Evolutionary conservation across 2,113 vertebrate genomes (phyloP), one percentile per base, ranked within the genome.

Genomic region (Brachyhypopomus occidentalis): DNA sequence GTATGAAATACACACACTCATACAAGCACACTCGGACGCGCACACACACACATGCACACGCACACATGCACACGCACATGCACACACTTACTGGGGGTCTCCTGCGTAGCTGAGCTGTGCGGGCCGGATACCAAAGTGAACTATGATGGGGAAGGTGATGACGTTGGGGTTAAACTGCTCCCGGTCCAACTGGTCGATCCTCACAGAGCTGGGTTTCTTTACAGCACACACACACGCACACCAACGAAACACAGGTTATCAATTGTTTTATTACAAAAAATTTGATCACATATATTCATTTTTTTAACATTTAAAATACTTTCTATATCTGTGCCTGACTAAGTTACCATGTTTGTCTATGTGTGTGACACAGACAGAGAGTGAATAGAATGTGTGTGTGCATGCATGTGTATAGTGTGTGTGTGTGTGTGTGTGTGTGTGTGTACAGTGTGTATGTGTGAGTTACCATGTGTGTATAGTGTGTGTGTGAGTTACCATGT

Each of bases 21-120:
- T 2, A 11, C 66, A 55, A 41, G 45, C 60, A 55, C 67, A 25
- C 52, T 62, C 3, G 30, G 2, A 30, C 30, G 3, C n/a, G n/a
- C n/a, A n/a, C 70, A 22, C 38, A 23, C 25, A 6, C 69, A 71
- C 8, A 20, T 22, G 19, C 22, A 11, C 66, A 55, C 62, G 45
- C 60, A 55, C 67, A 25, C 52, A 72, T 30, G 30, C 30, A 30
- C 30, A 30, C 9, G 41, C 59, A 45, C 36, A 27, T 0, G 27
- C 4, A 27, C 9, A 74, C 59, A 83, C 98, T 97, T 96, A 99
- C 98, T 99, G 98, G 73, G 98, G 98, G 90, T 99, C 98, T 92
- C 98, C 98, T 48, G 98, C 98, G 70, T 99, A 99, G 93, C 98
- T 99, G 89, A 99, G 96, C 89, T 99, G 98, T 88, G 98, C 97